These are phyloP conservation scores for Plestiodon gilberti DNA, from an alignment of 2,113 vertebrate genomes.

Conservation along the genomic window DNA sequence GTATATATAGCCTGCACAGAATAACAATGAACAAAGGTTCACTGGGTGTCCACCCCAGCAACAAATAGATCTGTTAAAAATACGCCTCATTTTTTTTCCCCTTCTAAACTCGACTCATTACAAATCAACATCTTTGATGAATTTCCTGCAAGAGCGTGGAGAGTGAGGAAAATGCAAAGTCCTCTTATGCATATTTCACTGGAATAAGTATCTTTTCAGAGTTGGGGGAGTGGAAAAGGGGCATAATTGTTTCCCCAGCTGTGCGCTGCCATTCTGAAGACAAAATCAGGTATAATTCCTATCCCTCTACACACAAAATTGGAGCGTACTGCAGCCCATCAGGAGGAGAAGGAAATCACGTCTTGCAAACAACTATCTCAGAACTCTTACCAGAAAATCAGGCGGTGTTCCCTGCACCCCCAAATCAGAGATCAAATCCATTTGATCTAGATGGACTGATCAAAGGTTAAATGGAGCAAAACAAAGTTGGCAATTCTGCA, in stretches of 20 bases:
- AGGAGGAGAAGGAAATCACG: neutral
- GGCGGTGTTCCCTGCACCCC: neutral
- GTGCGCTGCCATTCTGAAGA: constrained; percentile 11
- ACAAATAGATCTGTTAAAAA: constrained; percentile 24
- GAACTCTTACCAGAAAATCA: neutral
- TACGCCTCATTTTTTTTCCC: constrained; percentile 3
- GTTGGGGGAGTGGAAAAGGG: neutral
- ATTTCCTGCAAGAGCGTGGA: constrained; percentile 31
- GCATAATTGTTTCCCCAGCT: constrained; percentile 26
- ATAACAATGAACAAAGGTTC: constrained; percentile 59
- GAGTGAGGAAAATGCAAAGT: constrained; percentile 21
- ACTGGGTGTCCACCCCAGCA: neutral
- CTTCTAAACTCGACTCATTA: constrained; percentile 45
- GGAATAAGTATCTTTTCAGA: constrained; percentile 1
- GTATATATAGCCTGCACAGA: constrained; percentile 58
- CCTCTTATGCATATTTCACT: neutral
- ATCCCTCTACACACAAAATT: neutral
- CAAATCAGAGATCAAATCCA: neutral
- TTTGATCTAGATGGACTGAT: neutral
- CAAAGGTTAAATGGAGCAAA: neutral
- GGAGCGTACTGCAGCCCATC: neutral
- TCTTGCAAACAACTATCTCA: neutral
- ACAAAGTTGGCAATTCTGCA: neutral
- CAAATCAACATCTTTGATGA: constrained; percentile 17
- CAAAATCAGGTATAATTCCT: constrained; percentile 12